Conservation (phyloP, 2,888 invertebrate species). For the Gnatocerus cornutus region DNA sequence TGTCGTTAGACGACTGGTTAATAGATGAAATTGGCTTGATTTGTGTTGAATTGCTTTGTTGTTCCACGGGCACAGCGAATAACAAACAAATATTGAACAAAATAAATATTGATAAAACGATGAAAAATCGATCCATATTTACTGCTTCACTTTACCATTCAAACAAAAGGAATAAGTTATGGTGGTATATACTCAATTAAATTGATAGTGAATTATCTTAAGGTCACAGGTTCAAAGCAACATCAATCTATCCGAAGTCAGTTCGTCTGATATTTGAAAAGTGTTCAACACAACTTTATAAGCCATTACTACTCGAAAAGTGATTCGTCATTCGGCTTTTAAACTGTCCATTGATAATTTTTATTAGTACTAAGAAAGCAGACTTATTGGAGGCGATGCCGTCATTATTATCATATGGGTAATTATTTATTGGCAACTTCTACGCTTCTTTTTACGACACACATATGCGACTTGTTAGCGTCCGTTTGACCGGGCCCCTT, state of each 20-base stretch:
- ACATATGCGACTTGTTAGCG: no score
- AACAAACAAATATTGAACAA: constrained; percentile 46
- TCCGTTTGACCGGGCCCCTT: no score
- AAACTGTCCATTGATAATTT: constrained; percentile 43
- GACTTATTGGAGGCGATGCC: constrained; percentile 47
- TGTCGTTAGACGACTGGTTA: constrained; percentile 41
- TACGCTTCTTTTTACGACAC: constrained; percentile 17
- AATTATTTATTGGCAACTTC: constrained; percentile 25
- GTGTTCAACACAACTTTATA: constrained; percentile 38
- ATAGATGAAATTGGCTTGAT: constrained; percentile 33
- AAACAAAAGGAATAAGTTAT: constrained; percentile 50
- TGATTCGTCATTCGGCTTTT: constrained; percentile 31
- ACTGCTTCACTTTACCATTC: constrained; percentile 44
- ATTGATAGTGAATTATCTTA: constrained; percentile 46
- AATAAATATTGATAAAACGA: constrained; percentile 44
- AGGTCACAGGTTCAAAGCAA: constrained; percentile 51
- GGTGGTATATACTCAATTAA: constrained; percentile 46
- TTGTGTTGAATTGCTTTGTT: constrained; percentile 40
- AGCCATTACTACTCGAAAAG: constrained; percentile 29
- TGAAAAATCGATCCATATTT: constrained; percentile 49
- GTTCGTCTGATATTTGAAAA: constrained; percentile 47
- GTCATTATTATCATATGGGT: constrained; percentile 41
- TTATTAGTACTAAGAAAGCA: constrained; percentile 45
- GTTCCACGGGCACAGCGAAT: constrained; percentile 43
- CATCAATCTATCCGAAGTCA: constrained; percentile 51